phyloP scores from a whole-genome alignment of 2,797 vertebrate species.

The Erethizon dorsatum region DNA sequence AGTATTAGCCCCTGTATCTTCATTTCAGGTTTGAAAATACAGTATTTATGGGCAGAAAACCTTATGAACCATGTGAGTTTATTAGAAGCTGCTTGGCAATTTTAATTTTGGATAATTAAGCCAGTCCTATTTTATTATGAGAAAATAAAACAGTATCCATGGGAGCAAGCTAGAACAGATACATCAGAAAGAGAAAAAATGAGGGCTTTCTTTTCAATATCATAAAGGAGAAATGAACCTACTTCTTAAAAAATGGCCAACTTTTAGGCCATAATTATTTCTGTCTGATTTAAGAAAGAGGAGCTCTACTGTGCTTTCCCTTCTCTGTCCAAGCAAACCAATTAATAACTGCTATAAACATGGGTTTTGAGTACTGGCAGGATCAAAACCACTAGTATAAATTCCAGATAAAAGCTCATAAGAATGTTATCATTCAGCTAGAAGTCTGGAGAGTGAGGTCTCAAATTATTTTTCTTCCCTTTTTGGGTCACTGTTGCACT shows the following conservation, averaged over 20 bases:
- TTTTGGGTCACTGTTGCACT: constrained; percentile 27
- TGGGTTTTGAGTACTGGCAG: constrained; percentile 56
- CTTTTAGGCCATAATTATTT: constrained; percentile 76
- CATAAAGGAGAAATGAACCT: constrained; percentile 62
- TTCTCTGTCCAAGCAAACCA: constrained; percentile 74
- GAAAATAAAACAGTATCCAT: constrained; percentile 50
- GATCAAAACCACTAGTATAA: constrained; percentile 61
- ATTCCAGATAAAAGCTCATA: constrained; percentile 73
- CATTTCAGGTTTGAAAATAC: constrained; percentile 46
- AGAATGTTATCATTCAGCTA: constrained; percentile 75
- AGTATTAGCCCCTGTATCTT: constrained; percentile 14
- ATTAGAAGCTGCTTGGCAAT: constrained; percentile 40
- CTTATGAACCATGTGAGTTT: constrained; percentile 38
- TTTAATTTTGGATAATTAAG: constrained; percentile 65
- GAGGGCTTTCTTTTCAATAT: constrained; percentile 64
- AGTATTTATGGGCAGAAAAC: neutral
- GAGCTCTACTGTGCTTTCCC: neutral
- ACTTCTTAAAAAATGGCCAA: constrained; percentile 75
- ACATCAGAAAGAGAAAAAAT: neutral
- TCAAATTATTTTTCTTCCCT: constrained; percentile 50
- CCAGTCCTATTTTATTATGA: constrained; percentile 66
- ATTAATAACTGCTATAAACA: constrained; percentile 74
- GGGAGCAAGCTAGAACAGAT: constrained; percentile 38
- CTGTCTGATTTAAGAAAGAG: constrained; percentile 79
- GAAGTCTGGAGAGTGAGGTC: constrained; percentile 64